Conservation (phyloP, 92 coral and sea anemone genomes). For the Porites evermanni region DNA sequence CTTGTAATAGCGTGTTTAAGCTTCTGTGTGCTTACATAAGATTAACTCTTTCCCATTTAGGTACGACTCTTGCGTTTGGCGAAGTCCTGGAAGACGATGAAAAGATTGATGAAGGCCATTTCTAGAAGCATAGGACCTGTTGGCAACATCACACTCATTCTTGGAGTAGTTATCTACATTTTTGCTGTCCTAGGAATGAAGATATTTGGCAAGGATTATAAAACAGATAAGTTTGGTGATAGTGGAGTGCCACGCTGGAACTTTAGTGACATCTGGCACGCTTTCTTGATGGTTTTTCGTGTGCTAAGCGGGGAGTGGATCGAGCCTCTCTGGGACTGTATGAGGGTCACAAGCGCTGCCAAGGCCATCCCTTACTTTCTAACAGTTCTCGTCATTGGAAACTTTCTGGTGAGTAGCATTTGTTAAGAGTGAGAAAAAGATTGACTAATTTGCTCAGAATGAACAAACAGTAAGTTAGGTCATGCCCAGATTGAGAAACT, state of each 20-base stretch:
- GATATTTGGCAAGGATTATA: slow-evolving; percentile 81
- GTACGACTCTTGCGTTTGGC: slow-evolving; percentile 80
- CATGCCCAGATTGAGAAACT: not conserved
- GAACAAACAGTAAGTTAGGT: not conserved
- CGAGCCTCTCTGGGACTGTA: slow-evolving; percentile 88
- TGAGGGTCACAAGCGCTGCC: slow-evolving; percentile 76
- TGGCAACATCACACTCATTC: slow-evolving; percentile 82
- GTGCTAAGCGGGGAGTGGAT: slow-evolving; percentile 89
- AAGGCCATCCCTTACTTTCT: slow-evolving; percentile 72
- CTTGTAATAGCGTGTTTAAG: too few relatives aligned
- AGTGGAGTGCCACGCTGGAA: slow-evolving; percentile 88
- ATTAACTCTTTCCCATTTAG: slow-evolving; percentile 16
- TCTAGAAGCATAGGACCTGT: slow-evolving; percentile 85
- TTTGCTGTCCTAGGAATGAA: slow-evolving; percentile 87
- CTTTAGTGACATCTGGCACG: slow-evolving; percentile 77
- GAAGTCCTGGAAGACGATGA: slow-evolving; percentile 87
- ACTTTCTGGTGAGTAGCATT: slow-evolving; percentile 76
- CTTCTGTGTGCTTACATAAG: not conserved
- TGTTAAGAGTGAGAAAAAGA: not conserved
- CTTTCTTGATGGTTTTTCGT: slow-evolving; percentile 87
- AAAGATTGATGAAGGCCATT: slow-evolving; percentile 75
- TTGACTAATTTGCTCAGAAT: not conserved
- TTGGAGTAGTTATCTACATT: slow-evolving; percentile 74
- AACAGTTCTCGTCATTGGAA: slow-evolving; percentile 80
- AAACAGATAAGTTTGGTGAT: slow-evolving; percentile 73